phyloP scores from a whole-genome alignment of 1,140 invertebrate genomes.

The Philotrypesis tridentata region DNA sequence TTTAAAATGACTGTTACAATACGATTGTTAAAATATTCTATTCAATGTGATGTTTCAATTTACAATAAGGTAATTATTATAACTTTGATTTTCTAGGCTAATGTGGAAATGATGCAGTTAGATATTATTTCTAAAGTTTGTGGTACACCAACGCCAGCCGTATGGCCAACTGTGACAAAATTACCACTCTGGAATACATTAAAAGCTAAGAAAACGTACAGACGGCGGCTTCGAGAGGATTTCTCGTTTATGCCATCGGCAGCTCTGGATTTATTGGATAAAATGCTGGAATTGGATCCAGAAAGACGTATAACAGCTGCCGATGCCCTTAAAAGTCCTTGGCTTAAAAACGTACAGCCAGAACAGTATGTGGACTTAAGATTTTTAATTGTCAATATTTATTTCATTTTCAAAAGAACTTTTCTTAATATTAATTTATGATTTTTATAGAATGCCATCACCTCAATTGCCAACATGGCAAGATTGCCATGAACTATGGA shows the following conservation, averaged over 20 bases:
- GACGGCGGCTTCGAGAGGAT: slow-evolving; percentile 92
- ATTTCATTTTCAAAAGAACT: not conserved
- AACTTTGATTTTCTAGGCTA: slow-evolving; percentile 78
- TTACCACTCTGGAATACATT: slow-evolving; percentile 94
- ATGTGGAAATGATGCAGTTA: slow-evolving; percentile 93
- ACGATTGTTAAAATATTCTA: too few species aligned
- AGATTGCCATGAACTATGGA: slow-evolving; percentile 99
- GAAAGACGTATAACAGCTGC: slow-evolving; percentile 94
- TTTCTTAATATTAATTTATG: slow-evolving; percentile 27
- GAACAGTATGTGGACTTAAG: slow-evolving; percentile 82
- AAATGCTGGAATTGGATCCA: slow-evolving; percentile 97
- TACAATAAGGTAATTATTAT: not conserved
- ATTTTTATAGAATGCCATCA: slow-evolving; percentile 81
- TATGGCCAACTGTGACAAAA: slow-evolving; percentile 98
- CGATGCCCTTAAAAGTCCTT: slow-evolving; percentile 94
- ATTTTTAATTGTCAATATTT: slow-evolving; percentile 57
- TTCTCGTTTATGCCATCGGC: slow-evolving; percentile 92
- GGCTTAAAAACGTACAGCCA: slow-evolving; percentile 94
- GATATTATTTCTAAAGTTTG: slow-evolving; percentile 96
- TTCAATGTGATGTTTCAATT: not conserved
- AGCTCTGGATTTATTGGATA: slow-evolving; percentile 95
- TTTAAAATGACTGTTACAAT: not conserved
- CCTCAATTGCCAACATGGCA: slow-evolving; percentile 94
- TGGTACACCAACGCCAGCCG: slow-evolving; percentile 96
- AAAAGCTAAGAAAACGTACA: slow-evolving; percentile 93